phyloP scores from a whole-genome alignment of 2,888 invertebrate genomes.

The Nasonovia ribisnigri region DNA sequence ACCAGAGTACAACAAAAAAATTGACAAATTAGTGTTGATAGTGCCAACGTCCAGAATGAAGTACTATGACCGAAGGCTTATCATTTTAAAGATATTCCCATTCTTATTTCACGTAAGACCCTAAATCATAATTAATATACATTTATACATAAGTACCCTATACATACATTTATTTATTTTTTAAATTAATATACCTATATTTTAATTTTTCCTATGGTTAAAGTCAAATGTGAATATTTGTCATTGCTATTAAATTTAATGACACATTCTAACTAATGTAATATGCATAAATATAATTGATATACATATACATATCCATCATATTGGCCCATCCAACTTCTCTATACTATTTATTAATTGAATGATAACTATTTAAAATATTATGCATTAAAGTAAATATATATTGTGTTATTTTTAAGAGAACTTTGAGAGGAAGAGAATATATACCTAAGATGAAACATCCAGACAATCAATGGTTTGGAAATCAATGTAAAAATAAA shows the following conservation, averaged over 20 bases:
- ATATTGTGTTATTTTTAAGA: constrained; percentile 11
- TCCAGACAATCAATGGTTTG: constrained; percentile 43
- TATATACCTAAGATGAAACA: constrained; percentile 46
- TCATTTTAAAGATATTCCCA: constrained; percentile 36
- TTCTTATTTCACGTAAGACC: constrained; percentile 40
- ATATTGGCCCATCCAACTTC: background rate
- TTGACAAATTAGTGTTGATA: constrained; percentile 65
- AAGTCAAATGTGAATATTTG: background rate
- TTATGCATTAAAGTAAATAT: background rate
- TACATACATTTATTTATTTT: background rate
- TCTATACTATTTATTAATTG: background rate
- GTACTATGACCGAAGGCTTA: constrained; percentile 61
- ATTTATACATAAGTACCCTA: background rate
- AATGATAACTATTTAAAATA: background rate
- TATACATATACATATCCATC: background rate
- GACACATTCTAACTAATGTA: background rate
- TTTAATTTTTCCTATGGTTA: background rate
- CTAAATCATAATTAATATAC: background rate
- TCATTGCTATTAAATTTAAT: background rate
- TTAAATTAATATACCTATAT: background rate
- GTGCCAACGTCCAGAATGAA: constrained; percentile 66
- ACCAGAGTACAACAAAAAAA: constrained; percentile 66
- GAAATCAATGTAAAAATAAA: constrained; percentile 37
- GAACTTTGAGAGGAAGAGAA: background rate
- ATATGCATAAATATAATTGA: no score